phyloP scores from a whole-genome alignment of 2,888 invertebrate genomes.

The Pandemis cinnamomeana region DNA sequence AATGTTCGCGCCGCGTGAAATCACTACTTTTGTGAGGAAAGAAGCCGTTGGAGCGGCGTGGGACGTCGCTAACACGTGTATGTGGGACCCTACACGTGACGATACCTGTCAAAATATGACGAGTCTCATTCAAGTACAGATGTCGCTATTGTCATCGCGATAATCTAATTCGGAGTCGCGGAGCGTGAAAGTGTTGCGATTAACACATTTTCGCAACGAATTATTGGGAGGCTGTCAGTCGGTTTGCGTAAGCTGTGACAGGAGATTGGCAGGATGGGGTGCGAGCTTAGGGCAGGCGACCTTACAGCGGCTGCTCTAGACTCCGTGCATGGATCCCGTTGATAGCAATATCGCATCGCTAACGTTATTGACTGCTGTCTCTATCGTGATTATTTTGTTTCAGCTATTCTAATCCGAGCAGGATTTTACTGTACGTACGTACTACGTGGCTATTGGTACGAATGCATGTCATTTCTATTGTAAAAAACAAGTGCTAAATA shows the following conservation, averaged over 20 bases:
- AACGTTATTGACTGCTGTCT: slow-evolving; percentile 34
- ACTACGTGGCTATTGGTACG: neutral
- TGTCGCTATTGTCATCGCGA: slow-evolving; percentile 78
- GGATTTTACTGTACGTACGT: too few relatives aligned
- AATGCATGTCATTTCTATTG: neutral
- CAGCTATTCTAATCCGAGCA: neutral
- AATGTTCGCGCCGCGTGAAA: slow-evolving; percentile 84
- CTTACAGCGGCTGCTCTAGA: slow-evolving; percentile 40
- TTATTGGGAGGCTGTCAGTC: slow-evolving; percentile 81
- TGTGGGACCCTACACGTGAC: slow-evolving; percentile 76
- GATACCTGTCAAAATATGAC: slow-evolving; percentile 84
- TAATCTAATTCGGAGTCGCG: slow-evolving; percentile 81
- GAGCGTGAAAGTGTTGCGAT: slow-evolving; percentile 82
- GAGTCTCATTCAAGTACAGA: slow-evolving; percentile 78
- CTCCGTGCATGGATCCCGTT: slow-evolving; percentile 50
- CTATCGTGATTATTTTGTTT: slow-evolving; percentile 12
- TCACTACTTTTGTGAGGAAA: slow-evolving; percentile 77
- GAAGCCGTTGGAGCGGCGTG: slow-evolving; percentile 64
- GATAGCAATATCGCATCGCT: slow-evolving; percentile 55
- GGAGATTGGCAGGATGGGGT: slow-evolving; percentile 80
- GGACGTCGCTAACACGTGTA: slow-evolving; percentile 77
- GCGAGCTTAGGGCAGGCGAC: slow-evolving; percentile 59
- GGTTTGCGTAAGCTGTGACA: slow-evolving; percentile 83
- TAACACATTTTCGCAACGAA: slow-evolving; percentile 84
- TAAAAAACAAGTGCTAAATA: neutral